These are phyloP conservation scores for Dryococelus australis DNA, from an alignment of 2,888 invertebrate species.

Conservation along the genomic window DNA sequence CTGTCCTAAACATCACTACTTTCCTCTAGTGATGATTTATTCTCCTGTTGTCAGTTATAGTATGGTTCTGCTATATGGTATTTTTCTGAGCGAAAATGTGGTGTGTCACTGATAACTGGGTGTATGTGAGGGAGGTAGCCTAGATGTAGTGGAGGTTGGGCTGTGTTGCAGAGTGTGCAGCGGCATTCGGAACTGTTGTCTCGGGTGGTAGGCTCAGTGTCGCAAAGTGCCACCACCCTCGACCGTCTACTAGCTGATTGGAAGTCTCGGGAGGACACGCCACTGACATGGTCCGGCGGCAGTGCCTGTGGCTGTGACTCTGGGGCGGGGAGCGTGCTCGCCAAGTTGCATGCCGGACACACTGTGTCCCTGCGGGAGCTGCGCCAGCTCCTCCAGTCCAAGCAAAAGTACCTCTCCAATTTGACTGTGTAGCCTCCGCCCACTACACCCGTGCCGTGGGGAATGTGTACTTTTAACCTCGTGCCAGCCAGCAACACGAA, in stretches of 20 bases:
- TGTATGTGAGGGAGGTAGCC: no score
- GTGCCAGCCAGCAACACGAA: not conserved
- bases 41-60: no score
- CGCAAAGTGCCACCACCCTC: slow-evolving; percentile 57
- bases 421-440: slow-evolving; percentile 30
- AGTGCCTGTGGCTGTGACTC: slow-evolving; percentile 16
- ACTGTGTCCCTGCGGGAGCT: slow-evolving; percentile 63
- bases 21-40: no score
- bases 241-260: slow-evolving; percentile 57
- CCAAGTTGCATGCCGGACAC: slow-evolving; percentile 62
- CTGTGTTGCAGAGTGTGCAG: not conserved
- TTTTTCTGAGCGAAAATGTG: no score
- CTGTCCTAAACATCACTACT: no score
- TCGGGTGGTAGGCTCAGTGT: slow-evolving; percentile 58
- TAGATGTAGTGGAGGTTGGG: no score
- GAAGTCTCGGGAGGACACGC: slow-evolving; percentile 55
- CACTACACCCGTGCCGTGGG: not conserved
- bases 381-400: slow-evolving; percentile 63
- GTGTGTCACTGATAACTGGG: no score
- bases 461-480: no score
- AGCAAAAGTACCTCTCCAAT: slow-evolving; percentile 62
- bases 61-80: no score
- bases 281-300: not conserved
- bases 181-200: slow-evolving; percentile 56
- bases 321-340: slow-evolving; percentile 55